These are phyloP conservation scores for Eubasilissa regina DNA, from an alignment of 1,140 invertebrate genomes.

Conservation along the genomic window DNA sequence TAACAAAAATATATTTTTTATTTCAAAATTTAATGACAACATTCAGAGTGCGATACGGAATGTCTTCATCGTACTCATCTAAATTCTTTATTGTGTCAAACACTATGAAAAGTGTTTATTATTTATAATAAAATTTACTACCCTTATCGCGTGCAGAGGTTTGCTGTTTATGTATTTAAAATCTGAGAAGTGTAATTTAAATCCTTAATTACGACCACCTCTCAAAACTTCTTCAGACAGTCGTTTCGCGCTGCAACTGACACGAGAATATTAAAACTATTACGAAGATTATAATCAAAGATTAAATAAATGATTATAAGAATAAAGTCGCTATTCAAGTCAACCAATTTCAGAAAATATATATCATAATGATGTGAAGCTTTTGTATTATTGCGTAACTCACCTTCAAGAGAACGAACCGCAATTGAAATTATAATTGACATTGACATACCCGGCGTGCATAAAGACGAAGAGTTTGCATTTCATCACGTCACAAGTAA, in stretches of 20 bases:
- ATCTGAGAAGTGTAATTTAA: neutral
- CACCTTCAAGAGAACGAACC: too few species aligned
- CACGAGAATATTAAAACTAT: neutral
- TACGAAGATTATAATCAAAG: neutral
- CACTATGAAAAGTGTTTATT: too few species aligned
- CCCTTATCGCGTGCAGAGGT: too few species aligned
- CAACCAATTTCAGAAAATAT: neutral
- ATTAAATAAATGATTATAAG: neutral
- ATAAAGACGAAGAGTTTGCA: neutral
- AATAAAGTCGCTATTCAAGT: neutral
- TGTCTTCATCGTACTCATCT: too few species aligned
- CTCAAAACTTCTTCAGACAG: neutral
- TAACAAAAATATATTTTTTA: too few species aligned
- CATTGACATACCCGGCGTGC: neutral
- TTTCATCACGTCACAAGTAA: slow-evolving; percentile 1
- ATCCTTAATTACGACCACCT: neutral
- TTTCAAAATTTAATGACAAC: too few species aligned
- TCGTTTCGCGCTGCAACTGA: neutral
- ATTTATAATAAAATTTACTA: too few species aligned
- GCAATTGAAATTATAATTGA: neutral
- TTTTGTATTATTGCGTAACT: too few species aligned
- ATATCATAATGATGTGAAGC: too few species aligned
- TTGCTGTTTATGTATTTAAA: too few species aligned
- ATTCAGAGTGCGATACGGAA: too few species aligned
- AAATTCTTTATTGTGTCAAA: too few species aligned